Evolutionary conservation across 1,140 invertebrate species (phyloP).

Genomic region (Drosophila eugracilis): DNA sequence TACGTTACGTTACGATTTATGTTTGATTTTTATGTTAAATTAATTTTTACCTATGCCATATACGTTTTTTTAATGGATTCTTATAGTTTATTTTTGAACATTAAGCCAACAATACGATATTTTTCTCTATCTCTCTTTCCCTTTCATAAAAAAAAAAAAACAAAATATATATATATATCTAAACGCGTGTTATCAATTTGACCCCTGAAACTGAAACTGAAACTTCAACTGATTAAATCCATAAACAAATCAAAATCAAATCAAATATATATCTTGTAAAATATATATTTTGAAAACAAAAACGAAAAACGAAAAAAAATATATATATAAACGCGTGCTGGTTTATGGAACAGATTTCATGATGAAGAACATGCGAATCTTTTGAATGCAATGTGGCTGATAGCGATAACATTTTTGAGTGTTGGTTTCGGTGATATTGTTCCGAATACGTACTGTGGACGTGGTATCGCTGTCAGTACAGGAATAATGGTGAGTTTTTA

Average conservation of each 20-base stretch:
- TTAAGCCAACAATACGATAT: slow-evolving; percentile 82
- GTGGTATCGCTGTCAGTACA: slow-evolving; percentile 98
- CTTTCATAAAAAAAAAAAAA: slow-evolving; percentile 65
- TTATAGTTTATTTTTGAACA: slow-evolving; percentile 74
- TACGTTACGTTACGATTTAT: slow-evolving; percentile 16
- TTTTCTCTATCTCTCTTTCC: slow-evolving; percentile 82
- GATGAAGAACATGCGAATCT: slow-evolving; percentile 98
- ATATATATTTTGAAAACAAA: slow-evolving; percentile 32
- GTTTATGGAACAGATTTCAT: slow-evolving; percentile 91
- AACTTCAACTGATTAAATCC: slow-evolving; percentile 28
- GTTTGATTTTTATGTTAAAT: slow-evolving; percentile 11
- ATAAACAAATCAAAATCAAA: slow-evolving; percentile 22
- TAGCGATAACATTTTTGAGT: slow-evolving; percentile 98
- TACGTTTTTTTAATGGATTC: slow-evolving; percentile 54
- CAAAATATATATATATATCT: too few species aligned
- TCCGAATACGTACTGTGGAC: slow-evolving; percentile 99
- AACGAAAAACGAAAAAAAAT: neutral
- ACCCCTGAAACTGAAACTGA: slow-evolving; percentile 26
- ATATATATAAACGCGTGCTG: slow-evolving; percentile 12
- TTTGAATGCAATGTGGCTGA: slow-evolving; percentile 99
- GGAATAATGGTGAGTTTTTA: slow-evolving; percentile 97
- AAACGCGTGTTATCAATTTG: slow-evolving; percentile 63
- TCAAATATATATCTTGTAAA: slow-evolving; percentile 18
- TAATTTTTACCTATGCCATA: slow-evolving; percentile 44
- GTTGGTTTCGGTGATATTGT: slow-evolving; percentile 99